These are phyloP conservation scores for Calonectris borealis DNA, from an alignment of 2,113 vertebrate species.

Conservation along the genomic window DNA sequence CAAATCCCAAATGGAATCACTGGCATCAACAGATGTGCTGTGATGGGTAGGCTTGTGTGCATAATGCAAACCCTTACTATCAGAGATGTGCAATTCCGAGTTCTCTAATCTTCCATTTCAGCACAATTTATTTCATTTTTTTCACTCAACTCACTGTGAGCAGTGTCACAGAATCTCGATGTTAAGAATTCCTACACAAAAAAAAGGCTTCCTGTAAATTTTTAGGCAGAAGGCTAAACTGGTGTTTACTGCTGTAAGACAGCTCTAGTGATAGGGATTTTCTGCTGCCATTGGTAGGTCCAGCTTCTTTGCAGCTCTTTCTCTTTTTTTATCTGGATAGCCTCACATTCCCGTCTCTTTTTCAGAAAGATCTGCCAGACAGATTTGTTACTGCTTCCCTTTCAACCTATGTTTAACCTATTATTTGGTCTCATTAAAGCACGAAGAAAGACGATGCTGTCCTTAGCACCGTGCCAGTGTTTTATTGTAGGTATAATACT, in stretches of 20 bases:
- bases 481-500: not conserved
- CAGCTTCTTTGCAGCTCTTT: not conserved
- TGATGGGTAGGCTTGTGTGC: not conserved
- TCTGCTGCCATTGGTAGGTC: not conserved
- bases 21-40: not conserved
- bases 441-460: not conserved
- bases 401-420: not conserved
- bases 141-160: not conserved
- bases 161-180: not conserved
- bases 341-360: not conserved
- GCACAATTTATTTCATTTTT: not conserved
- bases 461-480: not conserved
- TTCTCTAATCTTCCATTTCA: not conserved
- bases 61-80: not conserved
- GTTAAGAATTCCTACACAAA: not conserved
- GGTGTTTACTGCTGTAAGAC: not conserved
- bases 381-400: not conserved
- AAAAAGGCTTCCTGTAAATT: not conserved
- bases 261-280: not conserved
- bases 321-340: not conserved
- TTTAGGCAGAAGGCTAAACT: not conserved
- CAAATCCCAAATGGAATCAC: not conserved
- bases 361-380: not conserved
- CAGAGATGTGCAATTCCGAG: not conserved
- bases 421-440: not conserved